Percentiles rank a stretch among this genome's conserved stretches.
Conservation (phyloP, 2,797 vertebrate species). For the Enteromius anoplus region DNA sequence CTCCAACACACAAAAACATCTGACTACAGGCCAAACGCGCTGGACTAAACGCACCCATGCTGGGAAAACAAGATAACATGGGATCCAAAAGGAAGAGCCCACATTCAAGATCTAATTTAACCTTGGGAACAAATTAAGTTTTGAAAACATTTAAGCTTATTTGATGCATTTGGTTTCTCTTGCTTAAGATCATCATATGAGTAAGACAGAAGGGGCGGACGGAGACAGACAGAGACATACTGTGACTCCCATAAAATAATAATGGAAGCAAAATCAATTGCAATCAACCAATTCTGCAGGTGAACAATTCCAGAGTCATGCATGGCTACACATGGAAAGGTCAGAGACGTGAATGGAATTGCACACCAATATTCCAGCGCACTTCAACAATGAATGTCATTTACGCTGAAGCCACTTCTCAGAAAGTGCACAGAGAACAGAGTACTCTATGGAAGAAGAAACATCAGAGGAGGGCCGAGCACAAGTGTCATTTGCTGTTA, state of each 20-base stretch:
- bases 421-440: slow-evolving; percentile 36
- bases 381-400: slow-evolving; percentile 38
- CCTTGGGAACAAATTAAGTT: neutral
- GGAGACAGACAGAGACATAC: slow-evolving; percentile 5
- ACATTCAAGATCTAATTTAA: neutral
- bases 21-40: slow-evolving; percentile 47
- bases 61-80: slow-evolving; percentile 47
- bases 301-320: slow-evolving; percentile 50
- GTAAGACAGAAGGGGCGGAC: slow-evolving; percentile 11
- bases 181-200: slow-evolving; percentile 28
- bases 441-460: slow-evolving; percentile 35
- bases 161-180: slow-evolving; percentile 24
- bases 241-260: slow-evolving; percentile 22
- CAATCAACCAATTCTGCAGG: slow-evolving; percentile 47
- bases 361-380: neutral
- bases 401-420: neutral
- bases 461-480: slow-evolving; percentile 42
- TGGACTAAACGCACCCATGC: slow-evolving; percentile 32
- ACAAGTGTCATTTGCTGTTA: slow-evolving; percentile 46
- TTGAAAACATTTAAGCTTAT: slow-evolving; percentile 12
- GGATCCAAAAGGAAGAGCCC: neutral
- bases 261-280: slow-evolving; percentile 55
- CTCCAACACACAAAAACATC: slow-evolving; percentile 53
- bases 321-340: slow-evolving; percentile 40
- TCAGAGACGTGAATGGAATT: slow-evolving; percentile 30